A percentile compares a stretch with the other conserved stretches of the same genome.
These are phyloP conservation scores for Tachycineta bicolor DNA, from an alignment of 2,113 vertebrate genomes.

Conservation along the genomic window DNA sequence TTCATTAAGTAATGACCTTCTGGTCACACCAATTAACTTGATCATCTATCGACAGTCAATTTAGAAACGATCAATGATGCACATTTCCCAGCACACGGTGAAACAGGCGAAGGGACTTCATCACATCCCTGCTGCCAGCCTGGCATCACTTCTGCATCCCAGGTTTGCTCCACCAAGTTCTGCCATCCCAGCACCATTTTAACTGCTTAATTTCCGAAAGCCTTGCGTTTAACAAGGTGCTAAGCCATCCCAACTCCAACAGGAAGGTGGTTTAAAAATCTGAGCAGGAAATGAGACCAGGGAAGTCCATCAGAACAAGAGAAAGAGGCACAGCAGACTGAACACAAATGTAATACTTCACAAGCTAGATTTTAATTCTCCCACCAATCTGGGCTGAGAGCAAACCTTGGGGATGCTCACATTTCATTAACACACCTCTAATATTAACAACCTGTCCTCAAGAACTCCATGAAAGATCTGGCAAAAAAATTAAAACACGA, in stretches of 20 bases:
- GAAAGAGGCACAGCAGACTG: not conserved
- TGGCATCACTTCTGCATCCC: not conserved
- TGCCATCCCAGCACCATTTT: not conserved
- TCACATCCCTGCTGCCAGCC: not conserved
- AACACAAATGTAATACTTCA: not conserved
- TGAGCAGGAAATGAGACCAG: not conserved
- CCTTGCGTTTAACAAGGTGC: not conserved
- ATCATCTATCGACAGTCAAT: not conserved
- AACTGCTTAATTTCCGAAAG: not conserved
- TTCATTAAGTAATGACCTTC: not conserved
- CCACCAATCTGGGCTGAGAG: not conserved
- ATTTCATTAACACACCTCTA: not conserved
- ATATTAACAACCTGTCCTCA: not conserved
- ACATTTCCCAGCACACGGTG: not conserved
- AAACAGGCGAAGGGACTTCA: not conserved
- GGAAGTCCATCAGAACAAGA: not conserved
- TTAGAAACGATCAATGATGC: not conserved
- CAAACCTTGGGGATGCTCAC: not conserved
- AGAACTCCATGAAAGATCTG: not conserved
- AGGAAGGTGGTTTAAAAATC: not conserved
- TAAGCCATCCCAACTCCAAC: not conserved
- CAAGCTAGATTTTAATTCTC: not conserved
- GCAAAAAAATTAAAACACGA: not conserved
- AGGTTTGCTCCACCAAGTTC: not conserved
- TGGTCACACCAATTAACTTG: slow-evolving; percentile 21